Conservation (phyloP, 2,888 invertebrate species). For the Sarcophaga caerulescens region DNA sequence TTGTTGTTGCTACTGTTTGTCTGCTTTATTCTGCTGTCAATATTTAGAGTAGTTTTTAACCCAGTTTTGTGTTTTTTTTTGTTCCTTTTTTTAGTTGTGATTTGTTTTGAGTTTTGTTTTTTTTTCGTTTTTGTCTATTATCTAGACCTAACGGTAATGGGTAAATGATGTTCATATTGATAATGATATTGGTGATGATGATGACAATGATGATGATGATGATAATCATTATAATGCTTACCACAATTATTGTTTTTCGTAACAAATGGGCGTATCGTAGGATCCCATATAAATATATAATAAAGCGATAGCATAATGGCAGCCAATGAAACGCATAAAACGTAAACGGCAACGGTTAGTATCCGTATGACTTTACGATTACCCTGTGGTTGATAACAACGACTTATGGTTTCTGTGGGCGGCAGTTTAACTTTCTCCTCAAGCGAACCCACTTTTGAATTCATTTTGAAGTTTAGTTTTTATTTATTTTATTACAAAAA, state of each 20-base stretch:
- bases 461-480: conserved; percentile 72
- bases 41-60: neutral
- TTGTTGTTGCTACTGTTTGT: neutral
- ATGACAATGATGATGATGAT: neutral
- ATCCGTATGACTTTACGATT: conserved; percentile 91
- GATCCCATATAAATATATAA: conserved; percentile 97
- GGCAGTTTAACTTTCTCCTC: conserved; percentile 81
- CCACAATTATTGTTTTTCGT: conserved; percentile 80
- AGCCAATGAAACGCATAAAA: conserved; percentile 95
- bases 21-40: neutral
- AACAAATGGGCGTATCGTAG: conserved; percentile 82
- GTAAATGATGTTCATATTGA: neutral
- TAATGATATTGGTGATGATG: neutral
- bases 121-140: neutral
- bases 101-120: neutral
- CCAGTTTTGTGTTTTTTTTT: neutral
- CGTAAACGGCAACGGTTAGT: conserved; percentile 95
- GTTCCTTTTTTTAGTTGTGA: neutral
- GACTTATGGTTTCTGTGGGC: conserved; percentile 80
- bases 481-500: conserved; percentile 22
- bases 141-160: neutral
- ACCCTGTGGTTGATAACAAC: conserved; percentile 87
- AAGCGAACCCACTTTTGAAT: conserved; percentile 80
- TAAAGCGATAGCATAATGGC: conserved; percentile 96
- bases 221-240: conserved; percentile 72